Conservation (phyloP, 1,140 invertebrate genomes). For the Zaprionus kolodkinae region DNA sequence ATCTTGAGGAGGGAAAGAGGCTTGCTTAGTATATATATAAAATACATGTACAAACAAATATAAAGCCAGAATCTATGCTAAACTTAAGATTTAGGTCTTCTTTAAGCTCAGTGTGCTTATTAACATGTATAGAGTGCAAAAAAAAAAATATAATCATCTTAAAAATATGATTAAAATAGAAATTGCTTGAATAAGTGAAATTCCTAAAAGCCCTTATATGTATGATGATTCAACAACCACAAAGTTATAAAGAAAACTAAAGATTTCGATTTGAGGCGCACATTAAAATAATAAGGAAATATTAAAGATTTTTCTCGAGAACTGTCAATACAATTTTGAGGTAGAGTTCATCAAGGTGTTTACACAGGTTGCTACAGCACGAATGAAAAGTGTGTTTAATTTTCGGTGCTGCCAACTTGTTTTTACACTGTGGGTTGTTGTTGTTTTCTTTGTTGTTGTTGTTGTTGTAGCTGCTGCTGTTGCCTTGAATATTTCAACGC, state of each 20-base stretch:
- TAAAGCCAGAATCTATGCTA: too few species aligned
- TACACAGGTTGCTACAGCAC: background rate
- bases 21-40: too few species aligned
- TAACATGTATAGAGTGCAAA: too few species aligned
- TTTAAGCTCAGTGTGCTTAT: too few species aligned
- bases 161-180: too few species aligned
- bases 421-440: background rate
- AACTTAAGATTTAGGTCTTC: too few species aligned
- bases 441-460: conserved; percentile 1
- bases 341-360: background rate
- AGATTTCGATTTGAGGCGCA: background rate
- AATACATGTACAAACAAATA: too few species aligned
- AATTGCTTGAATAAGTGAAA: too few species aligned
- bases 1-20: too few species aligned
- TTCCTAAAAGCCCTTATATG: too few species aligned
- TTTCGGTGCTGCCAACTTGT: background rate
- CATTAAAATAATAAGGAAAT: conserved; percentile 1
- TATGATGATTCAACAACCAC: too few species aligned
- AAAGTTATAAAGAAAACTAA: background rate
- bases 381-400: conserved; percentile 17
- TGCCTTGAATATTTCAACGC: conserved; percentile 44
- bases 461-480: conserved; percentile 6
- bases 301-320: background rate
- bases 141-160: too few species aligned
- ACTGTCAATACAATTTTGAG: background rate